Conservation (phyloP, 2,797 vertebrate species). For the Cichlasoma orientale region DNA sequence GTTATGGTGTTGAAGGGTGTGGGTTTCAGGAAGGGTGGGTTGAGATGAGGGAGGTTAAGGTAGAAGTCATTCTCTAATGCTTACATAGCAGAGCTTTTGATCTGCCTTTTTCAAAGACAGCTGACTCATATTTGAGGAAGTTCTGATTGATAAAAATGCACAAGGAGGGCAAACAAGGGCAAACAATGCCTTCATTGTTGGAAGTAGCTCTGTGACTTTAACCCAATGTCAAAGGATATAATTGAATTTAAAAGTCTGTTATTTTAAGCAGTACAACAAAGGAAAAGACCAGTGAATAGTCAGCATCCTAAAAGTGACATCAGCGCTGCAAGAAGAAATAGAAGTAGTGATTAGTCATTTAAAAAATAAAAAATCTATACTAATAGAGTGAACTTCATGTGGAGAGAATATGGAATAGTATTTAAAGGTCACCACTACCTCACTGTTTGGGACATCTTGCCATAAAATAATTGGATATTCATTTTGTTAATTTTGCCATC, state of each 20-base stretch:
- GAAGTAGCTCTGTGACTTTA: slow-evolving; percentile 2
- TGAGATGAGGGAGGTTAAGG: background rate
- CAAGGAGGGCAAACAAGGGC: slow-evolving; percentile 3
- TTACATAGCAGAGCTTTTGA: slow-evolving; percentile 29
- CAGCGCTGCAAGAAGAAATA: background rate
- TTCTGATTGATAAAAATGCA: slow-evolving; percentile 29
- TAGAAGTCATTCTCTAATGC: slow-evolving; percentile 8
- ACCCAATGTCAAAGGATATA: slow-evolving; percentile 21
- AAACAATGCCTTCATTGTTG: slow-evolving; percentile 53
- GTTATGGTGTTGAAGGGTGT: slow-evolving; percentile 10
- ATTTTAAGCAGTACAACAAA: background rate
- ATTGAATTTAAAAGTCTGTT: background rate
- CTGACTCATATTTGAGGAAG: slow-evolving; percentile 53
- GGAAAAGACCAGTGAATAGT: background rate
- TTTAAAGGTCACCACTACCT: background rate
- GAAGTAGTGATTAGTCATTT: background rate
- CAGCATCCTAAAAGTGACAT: background rate
- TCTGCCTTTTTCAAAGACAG: slow-evolving; percentile 34
- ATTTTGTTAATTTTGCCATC: background rate
- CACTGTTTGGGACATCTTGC: background rate
- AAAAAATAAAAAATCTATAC: background rate
- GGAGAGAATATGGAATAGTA: background rate
- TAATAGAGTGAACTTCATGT: background rate
- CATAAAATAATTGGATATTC: background rate
- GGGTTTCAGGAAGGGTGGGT: background rate